Evolutionary conservation across 2,113 vertebrate genomes (phyloP).

Genomic region (Oryzias curvinotus): DNA sequence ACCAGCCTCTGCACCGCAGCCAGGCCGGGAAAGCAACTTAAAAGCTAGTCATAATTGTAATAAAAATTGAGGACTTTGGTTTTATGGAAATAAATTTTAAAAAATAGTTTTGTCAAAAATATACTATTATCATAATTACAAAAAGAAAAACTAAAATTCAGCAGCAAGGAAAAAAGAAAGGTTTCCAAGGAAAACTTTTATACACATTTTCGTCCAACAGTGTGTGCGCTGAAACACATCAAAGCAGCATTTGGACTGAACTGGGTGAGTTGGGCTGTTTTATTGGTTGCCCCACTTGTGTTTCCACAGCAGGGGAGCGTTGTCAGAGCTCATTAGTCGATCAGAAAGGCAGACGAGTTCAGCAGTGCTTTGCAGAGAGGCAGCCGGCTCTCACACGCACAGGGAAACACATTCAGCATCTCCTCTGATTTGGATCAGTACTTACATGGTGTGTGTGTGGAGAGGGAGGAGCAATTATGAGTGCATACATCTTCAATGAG

Average conservation of each 20-base stretch:
- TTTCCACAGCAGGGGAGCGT: conserved; percentile 32
- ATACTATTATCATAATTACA: too few species aligned
- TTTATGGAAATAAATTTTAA: background rate
- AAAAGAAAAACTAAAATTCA: background rate
- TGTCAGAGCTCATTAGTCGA: conserved; percentile 79
- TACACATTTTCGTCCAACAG: background rate
- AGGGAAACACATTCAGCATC: background rate
- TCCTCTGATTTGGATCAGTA: background rate
- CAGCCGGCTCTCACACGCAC: background rate
- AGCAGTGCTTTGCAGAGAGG: conserved; percentile 50
- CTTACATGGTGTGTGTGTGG: background rate
- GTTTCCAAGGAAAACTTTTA: background rate
- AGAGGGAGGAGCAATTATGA: too few species aligned
- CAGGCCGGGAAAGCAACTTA: background rate
- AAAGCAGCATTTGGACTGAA: background rate
- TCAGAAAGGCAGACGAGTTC: conserved; percentile 75
- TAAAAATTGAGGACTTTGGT: background rate
- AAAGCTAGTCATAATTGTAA: background rate
- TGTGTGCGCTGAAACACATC: conserved; percentile 13
- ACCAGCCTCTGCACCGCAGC: background rate
- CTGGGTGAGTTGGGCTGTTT: conserved; percentile 11
- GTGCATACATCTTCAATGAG: too few species aligned
- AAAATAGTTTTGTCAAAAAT: too few species aligned
- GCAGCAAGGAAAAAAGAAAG: background rate
- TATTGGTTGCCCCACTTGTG: conserved; percentile 38